Evolutionary conservation across 1,140 invertebrate species (phyloP), one percentile per base, ranked within the genome.

Genomic region (Caenorhabditis inopinata): DNA sequence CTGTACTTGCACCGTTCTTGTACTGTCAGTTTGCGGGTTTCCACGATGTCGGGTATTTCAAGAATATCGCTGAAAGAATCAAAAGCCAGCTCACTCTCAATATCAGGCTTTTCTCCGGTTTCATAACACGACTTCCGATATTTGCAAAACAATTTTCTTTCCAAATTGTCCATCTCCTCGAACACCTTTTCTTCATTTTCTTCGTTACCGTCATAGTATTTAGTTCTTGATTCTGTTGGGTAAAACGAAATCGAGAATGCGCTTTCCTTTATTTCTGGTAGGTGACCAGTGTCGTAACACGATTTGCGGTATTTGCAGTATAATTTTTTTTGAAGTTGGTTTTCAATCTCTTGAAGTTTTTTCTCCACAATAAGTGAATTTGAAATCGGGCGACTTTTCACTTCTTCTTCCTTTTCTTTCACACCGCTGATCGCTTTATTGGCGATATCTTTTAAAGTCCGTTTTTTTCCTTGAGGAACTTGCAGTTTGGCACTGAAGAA

Each of bases 111-210:
- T 23, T 51, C 68, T 73, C 83, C 86, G 46, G 62, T 86, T 48
- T 84, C 46, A 48, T 87, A 87, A 68, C 86, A 87, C 51, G 74
- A 68, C n/a, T 83, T 83, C 14, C 83, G 14, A 45, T 83, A 83
- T 49, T 83, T 83, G 29, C 83, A 83, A 32, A 58, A 68, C 11
- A 82, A 14, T 45, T 83, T 83, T 49, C 46, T 79, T 38, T 85
- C 81, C 38, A 75, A 38, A 6, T 85, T 77, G 29, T 85, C 68
- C 77, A 85, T 62, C 29, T 85, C 78, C 32, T 83, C 68, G 27
- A 83, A 84, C 4, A 35, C 77, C 12, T 82, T 25, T 16, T 79
- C 48, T n/a, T 68, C 78, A 23, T 74, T 47, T 2, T 74, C 45
- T 1, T 68, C 68, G 6, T 68, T 68, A 23, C 48, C 68, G 5